Evolutionary conservation across 1,140 invertebrate genomes (phyloP), one percentile per base, ranked within the genome.

Genomic region (Teleogryllus occipitalis): DNA sequence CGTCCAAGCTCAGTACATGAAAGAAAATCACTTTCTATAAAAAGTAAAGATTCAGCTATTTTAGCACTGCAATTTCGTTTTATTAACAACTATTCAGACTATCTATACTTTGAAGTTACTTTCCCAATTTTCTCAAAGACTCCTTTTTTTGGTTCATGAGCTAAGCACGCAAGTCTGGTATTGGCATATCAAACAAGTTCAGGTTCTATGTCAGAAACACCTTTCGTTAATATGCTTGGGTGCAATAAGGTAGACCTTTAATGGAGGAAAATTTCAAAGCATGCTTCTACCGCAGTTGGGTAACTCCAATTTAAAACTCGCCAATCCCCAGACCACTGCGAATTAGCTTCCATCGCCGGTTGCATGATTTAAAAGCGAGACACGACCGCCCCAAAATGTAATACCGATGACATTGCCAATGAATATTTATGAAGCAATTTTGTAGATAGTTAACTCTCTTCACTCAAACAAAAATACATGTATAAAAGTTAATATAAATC

Each of bases 401-500:
- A 65, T 65, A 65, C 54, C 54, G 54, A 65, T 65, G 54, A 65
- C 54, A 65, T 65, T 65, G 54, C 54, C 54, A 65, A 65, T 65
- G 54, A 65, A 65, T 65, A 65, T 65, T 10, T 65, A 65, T 65
- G 54, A 65, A 65, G 54, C 54, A 65, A 65, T 65, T 65, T 65
- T 65, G 54, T 65, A 65, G 54, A 18, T 65, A 65, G 54, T 65
- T 65, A 65, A 65, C 54, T 65, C 54, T 65, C 54, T 65, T 65
- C 54, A 18, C 18, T 65, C 10, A 65, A 14, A 18, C 54, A 65
- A 65, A 65, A 65, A 65, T 65, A 18, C 54, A 10, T 65, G 54
- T 18, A 65, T 65, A 14, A 10, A 65, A 65, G 54, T 65, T 65
- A 65, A 65, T 65, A 65, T 18, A 65, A 65, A 65, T 14, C 10